Base-by-base conservation (phyloP, 1,140 invertebrate species). In the Cryptotermes secundus region DNA sequence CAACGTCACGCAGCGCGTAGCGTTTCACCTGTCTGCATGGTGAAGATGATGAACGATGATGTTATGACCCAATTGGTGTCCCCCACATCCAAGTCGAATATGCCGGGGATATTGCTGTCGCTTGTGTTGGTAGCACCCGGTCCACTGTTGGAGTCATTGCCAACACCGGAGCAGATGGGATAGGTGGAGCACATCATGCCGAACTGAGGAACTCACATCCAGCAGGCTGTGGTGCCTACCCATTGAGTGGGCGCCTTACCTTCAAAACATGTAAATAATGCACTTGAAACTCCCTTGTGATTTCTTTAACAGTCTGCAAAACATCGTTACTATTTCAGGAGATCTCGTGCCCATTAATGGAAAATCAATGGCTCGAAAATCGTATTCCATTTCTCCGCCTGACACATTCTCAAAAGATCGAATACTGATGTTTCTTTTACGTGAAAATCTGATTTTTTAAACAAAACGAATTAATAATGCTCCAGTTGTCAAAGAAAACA, bases 21-120 rank as follows among this genome's bases (percentile, higher is more conserved):
- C 19, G 19, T 49, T 88, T 89, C 88, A 97, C 96, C 97, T 86
- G 97, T 97, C 91, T 98, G 97, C 97, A 99, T 99, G 0, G 97
- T 98, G 88, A 98, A 98, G 84, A 99, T 98, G 86, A 98, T 98
- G 88, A 99, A 98, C 2, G 96, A 95, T 82, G 96, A 96, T 0
- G 97, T 97, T 35, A 98, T 91, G 80, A 98, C 96, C 97, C 97
- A 98, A 86, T 95, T 96, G 26, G 96, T 96, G 87, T 99, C 97
- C 89, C 98, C 97, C 86, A 93, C 49, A 34, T 80, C 82, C 19
- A 86, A 72, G 12, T 82, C 79, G 38, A 84, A 84, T 31, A 86
- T 85, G 34, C 85, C 45, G 9, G 84, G 85, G 38, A 86, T 38
- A 24, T 38, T 35, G 26, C 19, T 12, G 26, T 35, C 42, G 45